Percentiles rank a stretch among this genome's conserved stretches.
Evolutionary conservation across 2,113 vertebrate genomes (phyloP).

Genomic region (Microcebus murinus): DNA sequence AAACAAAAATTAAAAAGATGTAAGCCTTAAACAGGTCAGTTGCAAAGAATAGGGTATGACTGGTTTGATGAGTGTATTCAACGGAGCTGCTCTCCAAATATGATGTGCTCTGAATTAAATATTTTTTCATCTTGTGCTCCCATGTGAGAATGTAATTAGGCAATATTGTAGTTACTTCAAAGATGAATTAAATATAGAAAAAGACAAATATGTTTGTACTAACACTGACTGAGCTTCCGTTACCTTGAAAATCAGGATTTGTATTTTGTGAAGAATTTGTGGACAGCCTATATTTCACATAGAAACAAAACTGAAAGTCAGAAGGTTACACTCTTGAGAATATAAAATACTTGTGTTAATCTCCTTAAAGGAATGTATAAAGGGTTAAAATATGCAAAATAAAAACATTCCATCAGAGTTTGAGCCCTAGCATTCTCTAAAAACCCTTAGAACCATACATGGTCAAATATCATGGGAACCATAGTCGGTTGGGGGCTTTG

Average conservation of each 20-base stretch:
- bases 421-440: background rate
- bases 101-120: background rate
- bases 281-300: background rate
- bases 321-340: background rate
- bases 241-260: background rate
- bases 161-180: background rate
- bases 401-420: background rate
- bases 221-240: background rate
- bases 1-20: background rate
- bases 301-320: background rate
- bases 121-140: background rate
- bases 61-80: background rate
- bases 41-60: background rate
- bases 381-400: background rate
- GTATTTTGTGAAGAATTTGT: background rate
- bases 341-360: background rate
- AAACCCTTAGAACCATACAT: background rate
- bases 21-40: background rate
- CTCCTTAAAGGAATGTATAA: background rate
- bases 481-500: background rate
- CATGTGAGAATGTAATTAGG: background rate
- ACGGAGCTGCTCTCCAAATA: background rate
- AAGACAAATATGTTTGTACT: background rate
- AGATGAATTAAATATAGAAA: background rate
- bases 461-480: background rate